Evolutionary conservation across 2,888 invertebrate species (phyloP).

Genomic region (Spodoptera picta): DNA sequence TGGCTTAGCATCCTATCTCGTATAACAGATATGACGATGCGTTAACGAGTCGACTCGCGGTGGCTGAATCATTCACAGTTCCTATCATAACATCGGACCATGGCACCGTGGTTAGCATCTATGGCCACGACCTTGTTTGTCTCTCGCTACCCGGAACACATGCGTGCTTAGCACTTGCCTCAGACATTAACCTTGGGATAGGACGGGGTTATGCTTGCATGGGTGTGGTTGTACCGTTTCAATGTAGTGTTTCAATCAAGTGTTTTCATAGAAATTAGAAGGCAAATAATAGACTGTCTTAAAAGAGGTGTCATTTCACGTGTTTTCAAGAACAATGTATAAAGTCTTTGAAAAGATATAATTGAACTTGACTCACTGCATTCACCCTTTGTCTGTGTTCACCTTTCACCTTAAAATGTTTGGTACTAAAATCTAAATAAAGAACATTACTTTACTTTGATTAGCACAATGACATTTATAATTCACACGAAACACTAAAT

Average conservation of each 20-base stretch:
- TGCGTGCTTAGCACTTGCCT: slow-evolving; percentile 53
- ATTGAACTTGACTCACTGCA: slow-evolving; percentile 44
- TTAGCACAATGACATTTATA: slow-evolving; percentile 45
- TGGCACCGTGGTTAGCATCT: slow-evolving; percentile 77
- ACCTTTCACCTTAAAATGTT: slow-evolving; percentile 43
- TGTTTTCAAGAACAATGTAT: slow-evolving; percentile 36
- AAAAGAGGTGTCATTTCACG: slow-evolving; percentile 24
- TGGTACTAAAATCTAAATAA: slow-evolving; percentile 24
- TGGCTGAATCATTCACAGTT: slow-evolving; percentile 71
- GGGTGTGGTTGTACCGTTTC: slow-evolving; percentile 73
- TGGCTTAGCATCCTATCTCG: slow-evolving; percentile 85
- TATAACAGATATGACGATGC: slow-evolving; percentile 85
- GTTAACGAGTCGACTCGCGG: slow-evolving; percentile 62
- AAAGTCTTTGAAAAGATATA: slow-evolving; percentile 26
- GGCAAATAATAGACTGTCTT: slow-evolving; percentile 31
- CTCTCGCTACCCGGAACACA: slow-evolving; percentile 50
- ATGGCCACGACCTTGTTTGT: slow-evolving; percentile 73
- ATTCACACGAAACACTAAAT: slow-evolving; percentile 47
- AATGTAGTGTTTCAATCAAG: slow-evolving; percentile 61
- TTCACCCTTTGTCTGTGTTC: slow-evolving; percentile 46
- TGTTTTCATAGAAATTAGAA: slow-evolving; percentile 56
- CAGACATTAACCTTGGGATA: slow-evolving; percentile 40
- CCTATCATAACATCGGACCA: slow-evolving; percentile 73
- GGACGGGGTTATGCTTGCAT: slow-evolving; percentile 74
- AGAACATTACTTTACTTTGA: slow-evolving; percentile 33